Base-by-base conservation (phyloP, 92 coral and sea anemone genomes). In the Epizoanthus stellaris region DNA sequence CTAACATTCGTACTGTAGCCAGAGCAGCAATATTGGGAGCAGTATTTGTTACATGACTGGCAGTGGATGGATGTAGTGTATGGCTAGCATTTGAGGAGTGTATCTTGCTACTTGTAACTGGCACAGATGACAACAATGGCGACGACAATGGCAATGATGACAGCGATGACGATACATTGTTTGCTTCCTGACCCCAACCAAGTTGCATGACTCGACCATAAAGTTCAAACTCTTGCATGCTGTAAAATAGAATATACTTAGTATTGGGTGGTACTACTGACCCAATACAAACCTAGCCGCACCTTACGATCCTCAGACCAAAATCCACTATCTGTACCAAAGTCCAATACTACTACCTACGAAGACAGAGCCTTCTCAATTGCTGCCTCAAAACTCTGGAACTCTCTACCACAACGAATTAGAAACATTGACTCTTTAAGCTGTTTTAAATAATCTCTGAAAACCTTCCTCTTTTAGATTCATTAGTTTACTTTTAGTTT, bases 141-240 rank as follows among this genome's bases (percentile, higher is more conserved):
- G 53, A 25, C 25, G 42, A 53, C 6, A 64, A 54, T 54, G 81
- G 30, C 34, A 19, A 12, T 20, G 43, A 61, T 63, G 21, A 5
- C 30, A 58, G 42, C 40, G 71, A 42, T 43, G 42, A 8, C 30
- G 86, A 67, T 20, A 16, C 14, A 2, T 67, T 72, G 8, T 17
- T 76, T 57, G 21, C 80, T 70, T 86, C 93, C 59, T 87, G 93
- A 2, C 95, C 95, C 95, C 95, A 92, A 40, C 95, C 95, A 13
- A 92, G 82, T 88, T 90, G 95, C 81, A 92, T 89, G 19, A 69
- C 67, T 42, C 86, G 85, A 12, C 91, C 93, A 84, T 66, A 83
- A 1, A 92, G 80, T 30, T 92, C 93, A 87, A 92, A 92, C 21
- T 85, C 91, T 86, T 92, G 95, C 91, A 92, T 90, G 68, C 95